Evolutionary conservation across 2,797 vertebrate species (phyloP).

Genomic region (Smutsia gigantea): DNA sequence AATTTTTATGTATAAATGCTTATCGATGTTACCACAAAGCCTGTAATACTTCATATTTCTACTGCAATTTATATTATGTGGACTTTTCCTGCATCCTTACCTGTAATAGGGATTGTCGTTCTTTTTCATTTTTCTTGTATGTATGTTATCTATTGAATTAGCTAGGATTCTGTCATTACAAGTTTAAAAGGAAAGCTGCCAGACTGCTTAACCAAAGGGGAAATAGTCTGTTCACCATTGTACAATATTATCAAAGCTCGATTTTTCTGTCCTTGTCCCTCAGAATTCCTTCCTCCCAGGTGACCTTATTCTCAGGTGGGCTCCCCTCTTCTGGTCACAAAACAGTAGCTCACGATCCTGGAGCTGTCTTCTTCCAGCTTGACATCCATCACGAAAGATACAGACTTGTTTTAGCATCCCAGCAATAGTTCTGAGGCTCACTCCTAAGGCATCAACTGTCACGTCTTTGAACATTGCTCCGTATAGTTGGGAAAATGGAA

Average conservation of each 20-base stretch:
- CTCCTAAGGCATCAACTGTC: not conserved
- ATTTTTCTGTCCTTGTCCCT: not conserved
- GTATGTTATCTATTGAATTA: not conserved
- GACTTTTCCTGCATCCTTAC: not conserved
- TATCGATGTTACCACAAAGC: conserved; percentile 9
- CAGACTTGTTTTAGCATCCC: not conserved
- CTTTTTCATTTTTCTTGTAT: not conserved
- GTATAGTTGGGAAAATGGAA: not conserved
- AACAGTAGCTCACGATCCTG: rapidly evolving
- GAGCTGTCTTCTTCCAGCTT: not conserved
- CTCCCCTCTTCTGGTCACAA: not conserved
- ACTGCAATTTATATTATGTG: not conserved
- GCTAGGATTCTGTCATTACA: not conserved
- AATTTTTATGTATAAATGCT: not conserved
- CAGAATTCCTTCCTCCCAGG: not conserved
- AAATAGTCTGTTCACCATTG: not conserved
- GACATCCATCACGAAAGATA: not conserved
- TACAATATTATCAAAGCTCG: not conserved
- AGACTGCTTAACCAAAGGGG: not conserved
- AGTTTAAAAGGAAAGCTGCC: conserved; percentile 21
- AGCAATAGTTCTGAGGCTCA: not conserved
- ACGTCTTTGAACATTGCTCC: not conserved
- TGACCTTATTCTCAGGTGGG: not conserved
- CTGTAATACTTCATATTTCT: not conserved
- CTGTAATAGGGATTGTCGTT: not conserved